These are phyloP conservation scores for Rhagonycha fulva DNA, from an alignment of 2,888 invertebrate species.

Conservation along the genomic window DNA sequence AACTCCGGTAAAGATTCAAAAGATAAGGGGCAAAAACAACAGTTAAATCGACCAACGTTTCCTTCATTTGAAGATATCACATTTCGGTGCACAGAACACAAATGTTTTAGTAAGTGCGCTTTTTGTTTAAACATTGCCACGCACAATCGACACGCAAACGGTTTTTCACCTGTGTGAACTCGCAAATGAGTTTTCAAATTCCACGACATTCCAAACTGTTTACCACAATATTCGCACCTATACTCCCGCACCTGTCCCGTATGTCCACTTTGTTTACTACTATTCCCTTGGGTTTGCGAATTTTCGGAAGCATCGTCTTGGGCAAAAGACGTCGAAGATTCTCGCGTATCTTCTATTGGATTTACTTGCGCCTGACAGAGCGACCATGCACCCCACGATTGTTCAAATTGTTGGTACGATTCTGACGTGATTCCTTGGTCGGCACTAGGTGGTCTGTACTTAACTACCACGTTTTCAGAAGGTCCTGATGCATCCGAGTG, in stretches of 20 bases:
- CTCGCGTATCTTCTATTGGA: conserved; percentile 46
- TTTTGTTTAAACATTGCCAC: conserved; percentile 93
- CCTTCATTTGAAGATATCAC: conserved; percentile 84
- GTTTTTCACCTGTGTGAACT: conserved; percentile 88
- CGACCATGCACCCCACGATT: conserved; percentile 69
- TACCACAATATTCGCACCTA: conserved; percentile 86
- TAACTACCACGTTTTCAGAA: conserved; percentile 63
- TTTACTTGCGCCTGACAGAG: conserved; percentile 69
- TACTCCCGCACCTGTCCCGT: conserved; percentile 75
- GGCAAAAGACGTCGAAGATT: conserved; percentile 47
- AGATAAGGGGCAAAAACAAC: conserved; percentile 85
- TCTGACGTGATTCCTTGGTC: conserved; percentile 62
- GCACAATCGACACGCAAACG: conserved; percentile 85
- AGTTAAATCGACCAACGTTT: conserved; percentile 76
- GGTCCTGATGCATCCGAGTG: conserved; percentile 53
- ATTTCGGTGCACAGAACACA: conserved; percentile 87
- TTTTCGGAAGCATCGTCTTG: conserved; percentile 51
- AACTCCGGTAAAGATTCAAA: conserved; percentile 86
- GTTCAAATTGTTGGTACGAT: conserved; percentile 55
- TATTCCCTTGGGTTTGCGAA: conserved; percentile 52
- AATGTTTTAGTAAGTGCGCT: conserved; percentile 83
- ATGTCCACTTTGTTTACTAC: conserved; percentile 61
- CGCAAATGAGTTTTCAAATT: conserved; percentile 87
- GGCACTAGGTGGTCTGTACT: conserved; percentile 71
- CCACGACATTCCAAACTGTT: conserved; percentile 93